Evolutionary conservation across 1,140 invertebrate species (phyloP), one percentile per base, ranked within the genome.

Genomic region (Drosophila seguyi): DNA sequence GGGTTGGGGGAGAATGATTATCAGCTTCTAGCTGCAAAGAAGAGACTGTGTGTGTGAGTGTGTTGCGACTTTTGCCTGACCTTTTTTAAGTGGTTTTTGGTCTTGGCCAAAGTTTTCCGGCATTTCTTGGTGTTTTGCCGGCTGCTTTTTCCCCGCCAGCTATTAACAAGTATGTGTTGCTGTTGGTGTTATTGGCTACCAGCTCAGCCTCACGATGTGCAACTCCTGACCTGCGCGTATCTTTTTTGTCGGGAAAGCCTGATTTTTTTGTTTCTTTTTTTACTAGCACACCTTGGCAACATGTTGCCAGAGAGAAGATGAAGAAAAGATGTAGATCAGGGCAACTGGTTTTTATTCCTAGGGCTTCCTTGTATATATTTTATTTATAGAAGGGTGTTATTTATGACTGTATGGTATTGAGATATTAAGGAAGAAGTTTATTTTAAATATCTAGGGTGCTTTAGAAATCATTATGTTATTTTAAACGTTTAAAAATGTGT

Each of bases 151-250:
- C 22, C 16, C 25, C n/a, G 27, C 34, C 71, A 25, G 52, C 41
- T 62, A 47, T 59, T 59, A 50, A 48, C 73, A 55, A 41, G 59
- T 65, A 52, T 58, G 79, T 74, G 67, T 60, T 47, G 20, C 44
- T 57, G 20, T 45, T 73, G 69, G 41, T 72, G 52, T 47, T 59
- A 38, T 58, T 59, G 69, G 67, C 75, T 77, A 68, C 77, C 66
- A 78, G 38, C 67, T 38, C 55, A 45, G 53, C 53, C 58, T 67
- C 74, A 74, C 74, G 79, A 82, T 44, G 45, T 57, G 69, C 79
- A 79, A 79, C 83, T 73, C 41, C 75, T 86, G 82, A 86, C 83
- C 82, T 39, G n/a, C 31, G 27, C 44, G 68, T 68, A 53, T 56
- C 27, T 53, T 31, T 39, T 52, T 31, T 0, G 31, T 4, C 27